phyloP scores from a whole-genome alignment of 1,140 invertebrate species.

The Drosophila nigrodunni region DNA sequence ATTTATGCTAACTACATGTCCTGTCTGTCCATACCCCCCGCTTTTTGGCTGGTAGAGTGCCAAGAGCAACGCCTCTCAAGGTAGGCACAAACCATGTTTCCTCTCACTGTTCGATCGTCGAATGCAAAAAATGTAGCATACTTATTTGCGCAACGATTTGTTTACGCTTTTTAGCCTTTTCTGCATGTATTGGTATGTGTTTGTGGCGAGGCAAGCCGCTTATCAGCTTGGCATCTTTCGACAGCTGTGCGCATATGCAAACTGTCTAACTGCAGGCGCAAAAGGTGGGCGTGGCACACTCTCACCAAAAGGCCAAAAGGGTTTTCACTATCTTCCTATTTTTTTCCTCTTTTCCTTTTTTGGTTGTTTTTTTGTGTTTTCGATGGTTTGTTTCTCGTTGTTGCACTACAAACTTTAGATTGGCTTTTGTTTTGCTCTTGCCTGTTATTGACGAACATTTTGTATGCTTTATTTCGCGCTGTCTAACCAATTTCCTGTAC shows the following conservation, averaged over 20 bases:
- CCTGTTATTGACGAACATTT: slow-evolving; percentile 74
- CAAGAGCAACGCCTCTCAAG: slow-evolving; percentile 36
- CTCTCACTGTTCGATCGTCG: slow-evolving; percentile 6
- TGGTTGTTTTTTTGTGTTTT: not conserved
- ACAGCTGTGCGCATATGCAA: slow-evolving; percentile 66
- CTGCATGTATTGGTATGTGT: not conserved
- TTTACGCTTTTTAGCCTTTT: slow-evolving; percentile 19
- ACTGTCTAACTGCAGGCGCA: slow-evolving; percentile 27
- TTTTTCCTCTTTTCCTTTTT: slow-evolving; percentile 12
- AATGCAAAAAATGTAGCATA: slow-evolving; percentile 48
- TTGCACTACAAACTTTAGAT: slow-evolving; percentile 64
- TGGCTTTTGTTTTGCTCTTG: slow-evolving; percentile 66
- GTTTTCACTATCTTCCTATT: slow-evolving; percentile 36
- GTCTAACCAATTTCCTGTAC: slow-evolving; percentile 75
- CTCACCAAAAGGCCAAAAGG: slow-evolving; percentile 50
- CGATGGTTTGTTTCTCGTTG: slow-evolving; percentile 6
- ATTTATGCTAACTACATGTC: slow-evolving; percentile 83
- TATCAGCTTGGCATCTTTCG: slow-evolving; percentile 65
- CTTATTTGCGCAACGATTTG: slow-evolving; percentile 42
- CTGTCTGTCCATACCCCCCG: slow-evolving; percentile 26
- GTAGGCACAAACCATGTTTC: slow-evolving; percentile 29
- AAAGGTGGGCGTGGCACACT: not conserved
- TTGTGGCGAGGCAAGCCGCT: slow-evolving; percentile 15
- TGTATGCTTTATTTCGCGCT: slow-evolving; percentile 72
- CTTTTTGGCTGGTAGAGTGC: slow-evolving; percentile 13